These are phyloP conservation scores for Drosophila tani DNA, from an alignment of 1,140 invertebrate species.

Conservation along the genomic window DNA sequence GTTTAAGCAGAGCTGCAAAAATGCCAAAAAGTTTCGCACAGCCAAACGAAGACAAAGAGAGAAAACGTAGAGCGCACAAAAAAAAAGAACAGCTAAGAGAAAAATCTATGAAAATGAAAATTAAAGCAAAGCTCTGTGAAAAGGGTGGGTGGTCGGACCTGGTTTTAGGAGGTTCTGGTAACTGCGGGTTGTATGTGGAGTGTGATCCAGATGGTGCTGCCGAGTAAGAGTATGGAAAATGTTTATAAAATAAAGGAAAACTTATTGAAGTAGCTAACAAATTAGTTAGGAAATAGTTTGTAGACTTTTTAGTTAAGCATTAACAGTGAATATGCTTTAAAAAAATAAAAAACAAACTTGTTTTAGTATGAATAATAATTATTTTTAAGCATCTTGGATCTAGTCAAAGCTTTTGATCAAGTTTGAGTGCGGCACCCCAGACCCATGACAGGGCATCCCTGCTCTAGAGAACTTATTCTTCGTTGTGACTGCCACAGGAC, in stretches of 20 bases:
- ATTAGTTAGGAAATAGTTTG: too few relatives aligned
- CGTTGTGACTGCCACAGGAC: not conserved
- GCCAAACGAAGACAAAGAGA: conserved; percentile 65
- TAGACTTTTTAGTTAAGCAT: too few relatives aligned
- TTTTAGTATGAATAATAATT: not conserved
- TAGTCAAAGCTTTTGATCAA: too few relatives aligned
- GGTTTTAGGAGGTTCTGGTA: conserved; percentile 3
- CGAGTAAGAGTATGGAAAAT: not conserved
- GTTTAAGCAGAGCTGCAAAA: conserved; percentile 81
- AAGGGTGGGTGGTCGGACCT: conserved; percentile 6
- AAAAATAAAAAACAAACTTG: not conserved
- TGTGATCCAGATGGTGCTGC: conserved; percentile 16
- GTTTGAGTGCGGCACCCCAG: too few relatives aligned
- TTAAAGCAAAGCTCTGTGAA: conserved; percentile 62
- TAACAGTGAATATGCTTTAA: too few relatives aligned
- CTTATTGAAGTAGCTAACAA: not conserved
- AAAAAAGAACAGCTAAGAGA: conserved; percentile 50
- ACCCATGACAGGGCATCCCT: too few relatives aligned
- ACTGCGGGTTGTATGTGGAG: not conserved
- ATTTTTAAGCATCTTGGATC: too few relatives aligned
- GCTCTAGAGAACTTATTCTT: conserved; percentile 19
- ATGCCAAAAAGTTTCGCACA: conserved; percentile 78
- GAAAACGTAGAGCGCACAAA: conserved; percentile 20
- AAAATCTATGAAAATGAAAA: conserved; percentile 82
- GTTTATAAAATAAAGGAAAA: not conserved